These are phyloP conservation scores for Pseudocheirus occidentalis DNA, from an alignment of 2,797 vertebrate genomes.

Conservation along the genomic window DNA sequence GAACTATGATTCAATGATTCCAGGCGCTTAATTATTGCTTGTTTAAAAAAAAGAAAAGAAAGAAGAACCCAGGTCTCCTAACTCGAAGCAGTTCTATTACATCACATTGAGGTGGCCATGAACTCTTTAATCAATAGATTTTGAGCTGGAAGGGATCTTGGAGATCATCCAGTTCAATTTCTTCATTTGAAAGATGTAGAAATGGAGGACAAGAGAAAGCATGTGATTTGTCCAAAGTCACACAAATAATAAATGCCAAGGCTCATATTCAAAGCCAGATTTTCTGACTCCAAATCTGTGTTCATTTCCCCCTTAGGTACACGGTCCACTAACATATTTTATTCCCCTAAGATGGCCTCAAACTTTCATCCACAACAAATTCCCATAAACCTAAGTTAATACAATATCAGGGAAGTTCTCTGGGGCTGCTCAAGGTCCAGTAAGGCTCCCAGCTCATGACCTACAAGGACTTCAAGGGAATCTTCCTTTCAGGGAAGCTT, in stretches of 20 bases:
- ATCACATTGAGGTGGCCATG: background rate
- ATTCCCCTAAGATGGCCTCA: background rate
- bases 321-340: background rate
- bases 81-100: background rate
- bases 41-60: background rate
- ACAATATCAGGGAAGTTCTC: background rate
- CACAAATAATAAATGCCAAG: background rate
- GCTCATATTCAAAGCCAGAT: background rate
- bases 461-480: background rate
- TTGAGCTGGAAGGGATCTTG: background rate
- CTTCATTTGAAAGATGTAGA: background rate
- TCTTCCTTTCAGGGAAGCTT: background rate
- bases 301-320: background rate
- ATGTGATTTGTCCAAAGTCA: background rate
- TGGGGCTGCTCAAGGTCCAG: background rate
- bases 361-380: constrained; percentile 4
- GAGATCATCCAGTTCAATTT: background rate
- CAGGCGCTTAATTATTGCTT: background rate
- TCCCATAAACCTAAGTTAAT: constrained; percentile 28
- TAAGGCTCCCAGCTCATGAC: too few species aligned
- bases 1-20: background rate
- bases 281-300: background rate
- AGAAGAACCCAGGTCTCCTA: background rate
- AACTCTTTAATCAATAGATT: background rate
- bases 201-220: background rate